Conservation (phyloP, 37 sponge, comb jelly and placozoan genomes). For the Chondrilla cf. caribensis region DNA sequence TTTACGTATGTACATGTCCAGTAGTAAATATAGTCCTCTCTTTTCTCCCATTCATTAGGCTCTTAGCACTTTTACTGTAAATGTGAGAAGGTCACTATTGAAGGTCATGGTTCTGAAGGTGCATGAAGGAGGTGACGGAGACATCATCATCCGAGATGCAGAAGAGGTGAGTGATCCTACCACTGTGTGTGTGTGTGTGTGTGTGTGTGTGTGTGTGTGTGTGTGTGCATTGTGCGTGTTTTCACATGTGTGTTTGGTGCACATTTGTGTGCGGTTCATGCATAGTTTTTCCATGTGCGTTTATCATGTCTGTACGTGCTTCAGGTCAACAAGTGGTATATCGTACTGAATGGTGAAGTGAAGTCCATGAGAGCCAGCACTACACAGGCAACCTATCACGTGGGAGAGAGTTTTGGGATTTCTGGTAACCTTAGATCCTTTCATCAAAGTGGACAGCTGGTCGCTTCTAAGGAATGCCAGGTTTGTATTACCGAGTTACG, state of each 20-base stretch:
- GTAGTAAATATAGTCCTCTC: not conserved
- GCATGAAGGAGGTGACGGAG: slow-evolving; percentile 36
- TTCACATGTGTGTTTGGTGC: not conserved
- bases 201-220: slow-evolving; percentile 14
- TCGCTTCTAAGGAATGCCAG: slow-evolving; percentile 59
- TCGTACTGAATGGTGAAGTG: slow-evolving; percentile 69
- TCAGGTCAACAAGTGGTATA: slow-evolving; percentile 65
- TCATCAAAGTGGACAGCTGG: slow-evolving; percentile 55
- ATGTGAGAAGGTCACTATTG: slow-evolving; percentile 53
- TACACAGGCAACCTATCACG: slow-evolving; percentile 15
- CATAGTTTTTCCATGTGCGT: not conserved
- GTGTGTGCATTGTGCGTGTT: slow-evolving; percentile 7
- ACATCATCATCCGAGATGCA: slow-evolving; percentile 57
- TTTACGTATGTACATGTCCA: too few species aligned
- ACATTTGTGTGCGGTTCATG: not conserved
- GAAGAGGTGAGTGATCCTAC: slow-evolving; percentile 35
- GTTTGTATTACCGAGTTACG: slow-evolving; percentile 14
- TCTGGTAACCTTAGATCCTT: slow-evolving; percentile 41
- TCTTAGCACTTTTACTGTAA: slow-evolving; percentile 64
- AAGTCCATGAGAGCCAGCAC: slow-evolving; percentile 27
- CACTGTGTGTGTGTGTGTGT: too few species aligned
- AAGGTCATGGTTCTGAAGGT: slow-evolving; percentile 28
- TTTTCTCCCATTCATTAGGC: slow-evolving; percentile 22
- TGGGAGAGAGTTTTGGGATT: slow-evolving; percentile 71
- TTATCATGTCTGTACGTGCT: not conserved